Percentiles rank a stretch among this genome's conserved stretches.
Evolutionary conservation across 2,888 invertebrate species (phyloP).

Genomic region (Callinectes sapidus): DNA sequence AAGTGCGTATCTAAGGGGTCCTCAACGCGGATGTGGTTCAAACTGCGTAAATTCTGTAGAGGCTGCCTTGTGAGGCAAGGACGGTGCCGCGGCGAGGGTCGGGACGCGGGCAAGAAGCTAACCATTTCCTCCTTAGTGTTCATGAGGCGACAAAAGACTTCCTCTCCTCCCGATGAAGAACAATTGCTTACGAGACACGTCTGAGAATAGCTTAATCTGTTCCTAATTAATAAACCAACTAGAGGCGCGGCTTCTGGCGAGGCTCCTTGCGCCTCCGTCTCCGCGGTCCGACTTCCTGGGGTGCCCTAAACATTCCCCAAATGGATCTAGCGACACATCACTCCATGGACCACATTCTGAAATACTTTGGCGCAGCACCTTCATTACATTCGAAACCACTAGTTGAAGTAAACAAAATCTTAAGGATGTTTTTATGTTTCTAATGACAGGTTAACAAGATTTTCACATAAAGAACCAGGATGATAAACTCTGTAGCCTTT

Average conservation of each 20-base stretch:
- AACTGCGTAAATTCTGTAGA: background rate
- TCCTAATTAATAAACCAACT: slow-evolving; percentile 57
- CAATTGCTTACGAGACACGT: slow-evolving; percentile 58
- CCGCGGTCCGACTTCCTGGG: background rate
- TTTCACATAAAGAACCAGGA: no score
- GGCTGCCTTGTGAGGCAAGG: background rate
- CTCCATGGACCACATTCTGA: background rate
- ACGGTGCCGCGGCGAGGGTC: slow-evolving; percentile 7
- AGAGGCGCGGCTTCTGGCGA: slow-evolving; percentile 10
- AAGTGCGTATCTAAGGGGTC: background rate
- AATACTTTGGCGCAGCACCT: no score
- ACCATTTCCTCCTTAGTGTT: slow-evolving; percentile 60
- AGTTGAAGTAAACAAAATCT: no score
- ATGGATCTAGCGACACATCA: background rate
- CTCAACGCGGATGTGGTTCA: background rate
- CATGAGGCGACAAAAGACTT: slow-evolving; percentile 59
- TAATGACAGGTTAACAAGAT: no score
- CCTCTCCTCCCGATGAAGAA: slow-evolving; percentile 54
- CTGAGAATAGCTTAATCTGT: slow-evolving; percentile 57
- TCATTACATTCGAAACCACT: no score
- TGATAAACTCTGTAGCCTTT: no score
- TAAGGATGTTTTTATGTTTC: no score
- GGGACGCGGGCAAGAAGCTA: slow-evolving; percentile 54
- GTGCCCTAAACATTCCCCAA: background rate
- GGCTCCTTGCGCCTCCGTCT: background rate